These are phyloP conservation scores for Porites rus DNA, from an alignment of 92 coral and sea anemone species.

Conservation along the genomic window DNA sequence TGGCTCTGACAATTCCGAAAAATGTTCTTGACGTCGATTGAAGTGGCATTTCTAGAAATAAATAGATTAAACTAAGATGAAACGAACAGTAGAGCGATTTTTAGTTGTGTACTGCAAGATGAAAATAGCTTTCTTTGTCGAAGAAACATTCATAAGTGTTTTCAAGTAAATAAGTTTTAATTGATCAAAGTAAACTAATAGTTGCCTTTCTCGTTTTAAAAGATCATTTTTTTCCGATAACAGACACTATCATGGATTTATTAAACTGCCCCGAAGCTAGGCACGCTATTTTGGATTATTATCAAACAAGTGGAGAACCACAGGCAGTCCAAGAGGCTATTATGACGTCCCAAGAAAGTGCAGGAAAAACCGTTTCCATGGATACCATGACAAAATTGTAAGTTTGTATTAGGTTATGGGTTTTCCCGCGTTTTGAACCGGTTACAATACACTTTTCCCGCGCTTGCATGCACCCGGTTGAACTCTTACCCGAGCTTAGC, in stretches of 20 bases:
- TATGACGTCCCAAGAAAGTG: conserved; percentile 34
- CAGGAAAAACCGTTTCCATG: conserved; percentile 38
- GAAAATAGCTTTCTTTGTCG: too few species aligned
- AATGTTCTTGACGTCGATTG: too few species aligned
- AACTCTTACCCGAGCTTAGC: too few species aligned
- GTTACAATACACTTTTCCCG: neutral
- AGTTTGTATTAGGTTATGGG: neutral
- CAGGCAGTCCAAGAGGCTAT: conserved; percentile 74
- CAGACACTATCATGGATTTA: conserved; percentile 75
- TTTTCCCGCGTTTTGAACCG: neutral
- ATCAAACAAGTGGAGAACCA: conserved; percentile 75
- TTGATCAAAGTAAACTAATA: too few species aligned
- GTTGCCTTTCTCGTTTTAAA: too few species aligned
- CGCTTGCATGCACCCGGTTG: too few species aligned
- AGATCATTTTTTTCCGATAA: neutral
- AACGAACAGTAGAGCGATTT: too few species aligned
- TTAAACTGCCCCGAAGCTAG: conserved; percentile 67
- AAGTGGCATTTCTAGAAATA: too few species aligned
- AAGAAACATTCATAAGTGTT: too few species aligned
- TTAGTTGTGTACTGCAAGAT: too few species aligned
- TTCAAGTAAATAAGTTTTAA: too few species aligned
- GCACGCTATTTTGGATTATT: conserved; percentile 65
- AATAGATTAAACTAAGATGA: too few species aligned
- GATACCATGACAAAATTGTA: conserved; percentile 26
- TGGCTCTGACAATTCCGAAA: neutral